Base-by-base conservation (phyloP, 1,140 invertebrate genomes). In the Bombus turneri region DNA sequence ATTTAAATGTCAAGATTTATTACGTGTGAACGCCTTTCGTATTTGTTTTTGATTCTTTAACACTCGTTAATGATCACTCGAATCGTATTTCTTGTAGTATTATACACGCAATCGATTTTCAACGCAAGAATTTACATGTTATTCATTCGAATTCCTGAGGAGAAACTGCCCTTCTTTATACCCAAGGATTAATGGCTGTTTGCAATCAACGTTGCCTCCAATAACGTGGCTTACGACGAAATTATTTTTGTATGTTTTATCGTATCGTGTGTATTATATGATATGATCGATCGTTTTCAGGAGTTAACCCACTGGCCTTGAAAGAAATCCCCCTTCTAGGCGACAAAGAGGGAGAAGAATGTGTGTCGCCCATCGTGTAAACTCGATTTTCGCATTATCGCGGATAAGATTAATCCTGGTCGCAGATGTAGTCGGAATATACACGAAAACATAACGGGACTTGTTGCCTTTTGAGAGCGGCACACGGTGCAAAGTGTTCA, bases 271-370 rank as follows among this genome's bases (percentile, higher is more conserved):
- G 47, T 53, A 53, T 53, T 22, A 8, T 22, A 53, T 18, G 18
- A 22, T 22, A 68, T 43, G 86, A 89, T 82, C 77, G 73, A 79
- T 88, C 78, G 59, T 73, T 78, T 89, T 82, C 31, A 62, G 31
- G 74, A 68, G 85, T 88, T 89, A 88, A 89, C 88, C 88, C 69
- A 85, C 62, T 88, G 79, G 77, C 87, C 88, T 62, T 88, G 86
- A 89, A 88, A 89, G 66, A 34, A 31, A 73, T 18, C 18, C 18
- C 13, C 68, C n/a, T 62, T 13, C 25, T 28, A 72, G 31, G 15
- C 22, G 43, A 3, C 12, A 9, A 34, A 37, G 25, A 31, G 28
- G n/a, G n/a, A 53, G 41, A 47, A 47, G 37, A 12, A 41, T 39
- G 62, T 47, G 28, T 25, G 72, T n/a, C 62, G 57, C 57, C 15